Conservation (phyloP, 64 coral and sea anemone genomes). For the Stylophora pistillata region DNA sequence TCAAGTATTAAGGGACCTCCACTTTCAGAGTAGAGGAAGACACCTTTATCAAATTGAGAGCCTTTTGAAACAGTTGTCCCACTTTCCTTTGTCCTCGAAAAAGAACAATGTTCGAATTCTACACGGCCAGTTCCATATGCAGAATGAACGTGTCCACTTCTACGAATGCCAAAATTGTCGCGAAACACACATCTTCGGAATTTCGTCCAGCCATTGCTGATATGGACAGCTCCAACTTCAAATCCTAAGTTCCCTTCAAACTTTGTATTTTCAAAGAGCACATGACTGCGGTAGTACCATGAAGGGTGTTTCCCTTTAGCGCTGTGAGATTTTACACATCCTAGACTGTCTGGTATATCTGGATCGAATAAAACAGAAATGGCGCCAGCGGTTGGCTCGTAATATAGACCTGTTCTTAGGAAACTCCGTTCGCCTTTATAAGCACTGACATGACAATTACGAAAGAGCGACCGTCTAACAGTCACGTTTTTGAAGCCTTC, state of each 20-base stretch:
- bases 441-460: not conserved
- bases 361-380: not conserved
- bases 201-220: not conserved
- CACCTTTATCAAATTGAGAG: not conserved
- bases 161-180: not conserved
- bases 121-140: slow-evolving; percentile 19
- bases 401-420: not conserved
- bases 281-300: not conserved
- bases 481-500: slow-evolving; percentile 6
- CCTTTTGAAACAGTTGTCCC: not conserved
- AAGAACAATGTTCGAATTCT: not conserved
- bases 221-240: not conserved
- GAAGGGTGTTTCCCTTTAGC: not conserved
- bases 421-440: not conserved
- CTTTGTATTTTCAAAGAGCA: not conserved
- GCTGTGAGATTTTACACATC: not conserved
- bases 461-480: not conserved
- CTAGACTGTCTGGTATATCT: not conserved
- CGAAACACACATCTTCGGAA: not conserved
- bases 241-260: slow-evolving; percentile 2
- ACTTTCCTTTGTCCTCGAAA: not conserved
- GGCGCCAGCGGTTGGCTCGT: not conserved
- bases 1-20: not conserved
- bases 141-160: slow-evolving; percentile 12
- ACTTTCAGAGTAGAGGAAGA: not conserved